Percentiles rank a stretch among this genome's conserved stretches.
phyloP scores from a whole-genome alignment of 64 coral and sea anemone genomes.

The Cladopsammia gracilis region DNA sequence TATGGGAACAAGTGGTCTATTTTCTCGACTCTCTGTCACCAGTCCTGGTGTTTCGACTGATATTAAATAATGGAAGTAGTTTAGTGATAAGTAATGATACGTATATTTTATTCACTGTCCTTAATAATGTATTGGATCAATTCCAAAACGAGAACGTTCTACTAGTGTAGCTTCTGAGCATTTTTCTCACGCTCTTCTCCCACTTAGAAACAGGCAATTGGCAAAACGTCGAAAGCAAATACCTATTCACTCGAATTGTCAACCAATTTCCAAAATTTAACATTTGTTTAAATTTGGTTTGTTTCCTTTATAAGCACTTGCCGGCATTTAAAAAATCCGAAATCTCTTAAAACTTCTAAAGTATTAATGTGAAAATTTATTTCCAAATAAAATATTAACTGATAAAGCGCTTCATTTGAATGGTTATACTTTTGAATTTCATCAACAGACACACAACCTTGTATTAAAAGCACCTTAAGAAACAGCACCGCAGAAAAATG shows the following conservation, averaged over 20 bases:
- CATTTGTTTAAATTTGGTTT: no score
- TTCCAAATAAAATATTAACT: no score
- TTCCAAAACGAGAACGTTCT: not conserved
- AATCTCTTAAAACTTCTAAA: no score
- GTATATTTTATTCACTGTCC: not conserved
- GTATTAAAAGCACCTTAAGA: no score
- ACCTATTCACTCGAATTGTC: not conserved
- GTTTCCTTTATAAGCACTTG: no score
- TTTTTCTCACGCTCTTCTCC: not conserved
- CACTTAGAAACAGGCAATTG: not conserved
- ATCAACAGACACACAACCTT: no score
- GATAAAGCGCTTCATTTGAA: no score
- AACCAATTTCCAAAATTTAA: not conserved
- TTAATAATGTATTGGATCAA: not conserved
- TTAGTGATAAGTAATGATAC: not conserved
- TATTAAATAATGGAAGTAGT: not conserved
- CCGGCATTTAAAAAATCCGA: no score
- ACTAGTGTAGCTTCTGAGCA: not conserved
- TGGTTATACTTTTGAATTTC: no score
- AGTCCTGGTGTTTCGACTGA: not conserved
- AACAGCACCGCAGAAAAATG: no score
- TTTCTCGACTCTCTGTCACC: constrained; percentile 15
- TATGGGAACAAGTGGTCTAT: not conserved
- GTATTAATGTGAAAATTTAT: no score
- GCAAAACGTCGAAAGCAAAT: not conserved